These are phyloP conservation scores for Brenthis hecate DNA, from an alignment of 2,888 invertebrate genomes.

Conservation along the genomic window DNA sequence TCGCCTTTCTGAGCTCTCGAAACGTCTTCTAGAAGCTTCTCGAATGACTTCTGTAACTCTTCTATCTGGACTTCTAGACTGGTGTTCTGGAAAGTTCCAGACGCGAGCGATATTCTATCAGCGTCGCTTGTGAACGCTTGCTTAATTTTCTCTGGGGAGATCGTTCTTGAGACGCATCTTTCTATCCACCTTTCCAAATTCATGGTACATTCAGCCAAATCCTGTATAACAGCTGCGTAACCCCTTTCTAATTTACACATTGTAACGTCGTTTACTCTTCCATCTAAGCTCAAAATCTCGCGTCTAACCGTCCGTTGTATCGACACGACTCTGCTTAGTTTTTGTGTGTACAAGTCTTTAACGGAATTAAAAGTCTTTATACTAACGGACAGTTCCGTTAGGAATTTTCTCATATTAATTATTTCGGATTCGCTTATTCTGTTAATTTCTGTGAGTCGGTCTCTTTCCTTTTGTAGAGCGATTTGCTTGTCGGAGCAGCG, in stretches of 20 bases:
- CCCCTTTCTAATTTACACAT: constrained; percentile 68
- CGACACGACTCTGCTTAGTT: constrained; percentile 63
- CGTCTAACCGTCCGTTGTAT: constrained; percentile 69
- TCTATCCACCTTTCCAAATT: constrained; percentile 73
- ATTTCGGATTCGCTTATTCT: constrained; percentile 72
- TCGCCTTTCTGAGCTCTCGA: constrained; percentile 57
- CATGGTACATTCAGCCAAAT: constrained; percentile 65
- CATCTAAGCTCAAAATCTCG: constrained; percentile 66
- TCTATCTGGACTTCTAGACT: constrained; percentile 68
- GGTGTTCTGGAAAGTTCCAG: constrained; percentile 61
- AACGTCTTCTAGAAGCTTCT: constrained; percentile 65
- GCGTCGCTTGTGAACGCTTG: constrained; percentile 63
- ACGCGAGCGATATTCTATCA: constrained; percentile 55
- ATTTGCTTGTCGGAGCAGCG: constrained; percentile 68
- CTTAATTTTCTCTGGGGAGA: constrained; percentile 69
- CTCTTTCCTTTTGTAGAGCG: constrained; percentile 67
- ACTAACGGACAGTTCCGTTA: constrained; percentile 67
- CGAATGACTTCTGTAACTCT: constrained; percentile 70
- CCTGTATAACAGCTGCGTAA: constrained; percentile 70
- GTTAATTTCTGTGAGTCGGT: constrained; percentile 66
- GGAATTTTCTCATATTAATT: constrained; percentile 67
- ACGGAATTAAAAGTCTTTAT: constrained; percentile 68
- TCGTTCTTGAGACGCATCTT: constrained; percentile 57
- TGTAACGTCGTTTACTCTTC: constrained; percentile 52
- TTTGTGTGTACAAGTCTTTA: constrained; percentile 68